Base-by-base conservation (phyloP, 1,140 invertebrate genomes). In the Mylabris phalerata region DNA sequence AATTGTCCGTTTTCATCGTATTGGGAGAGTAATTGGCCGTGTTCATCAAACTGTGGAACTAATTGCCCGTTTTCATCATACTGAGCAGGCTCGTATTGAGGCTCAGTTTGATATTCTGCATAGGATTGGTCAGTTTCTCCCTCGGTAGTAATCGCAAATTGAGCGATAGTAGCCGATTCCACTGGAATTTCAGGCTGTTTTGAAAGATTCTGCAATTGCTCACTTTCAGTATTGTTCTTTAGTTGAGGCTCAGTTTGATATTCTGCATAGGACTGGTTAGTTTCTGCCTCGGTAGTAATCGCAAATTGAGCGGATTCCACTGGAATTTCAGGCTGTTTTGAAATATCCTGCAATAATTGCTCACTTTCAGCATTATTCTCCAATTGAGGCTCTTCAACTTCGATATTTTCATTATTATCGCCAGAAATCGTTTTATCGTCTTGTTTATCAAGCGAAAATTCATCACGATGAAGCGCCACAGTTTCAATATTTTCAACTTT, bases 1-100 rank as follows among this genome's bases (percentile, higher is more conserved):
- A 59, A 50, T 44, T 70, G 62, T 9, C 60, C 61, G 10, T 60
- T 58, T 59, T 63, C 62, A 42, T 67, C 64, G 32, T 64, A 68
- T 32, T 68, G 65, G 2, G 56, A 52, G 24, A 65, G 38, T 1
- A 60, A 32, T 50, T 66, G 57, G 24, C 62, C 64, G 13, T 60
- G 56, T 48, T 66, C 55, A 48, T 68, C 60, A 19, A 65, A 68
- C 27, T 55, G 54, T 51, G 59, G 57, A 27, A 57, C 11, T 38
- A 48, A 48, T 19, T 67, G 63, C 4, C 43, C 57, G 50, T 48
- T 43, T 42, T 43, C 42, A 27, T 57, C 59, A 42, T 57, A 61
- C 26, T 55, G 54, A 44, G 40, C 41, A 19, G 19, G 19, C 13
- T 13, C 13, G 13, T 13, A 13, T 13, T 13, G 13, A 13, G 13